Conservation (phyloP, 2,797 vertebrate species). For the Centropyge bicolor region DNA sequence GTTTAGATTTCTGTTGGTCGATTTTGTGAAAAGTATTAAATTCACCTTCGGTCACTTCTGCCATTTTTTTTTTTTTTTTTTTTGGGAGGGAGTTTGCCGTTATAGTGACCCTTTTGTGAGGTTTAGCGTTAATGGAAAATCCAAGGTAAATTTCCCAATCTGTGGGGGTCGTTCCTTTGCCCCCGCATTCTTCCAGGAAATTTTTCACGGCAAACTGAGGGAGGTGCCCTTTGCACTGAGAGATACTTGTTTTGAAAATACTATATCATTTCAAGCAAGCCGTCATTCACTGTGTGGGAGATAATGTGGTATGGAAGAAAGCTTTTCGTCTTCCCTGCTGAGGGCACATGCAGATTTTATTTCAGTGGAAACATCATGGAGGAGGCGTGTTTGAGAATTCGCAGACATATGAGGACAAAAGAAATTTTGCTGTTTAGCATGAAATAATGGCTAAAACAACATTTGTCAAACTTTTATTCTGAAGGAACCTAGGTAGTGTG, state of each 20-base stretch:
- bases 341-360: conserved; percentile 6
- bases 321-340: conserved; percentile 14
- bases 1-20: neutral
- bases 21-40: conserved; percentile 13
- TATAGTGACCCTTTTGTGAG: conserved; percentile 9
- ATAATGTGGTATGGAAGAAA: conserved; percentile 14
- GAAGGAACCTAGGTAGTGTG: conserved; percentile 1
- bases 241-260: conserved; percentile 27
- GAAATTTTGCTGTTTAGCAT: neutral
- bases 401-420: neutral
- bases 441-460: neutral
- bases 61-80: neutral
- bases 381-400: neutral
- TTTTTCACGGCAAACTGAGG: neutral
- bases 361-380: conserved; percentile 10
- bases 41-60: conserved; percentile 8
- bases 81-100: neutral
- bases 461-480: neutral
- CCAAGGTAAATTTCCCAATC: neutral
- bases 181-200: neutral
- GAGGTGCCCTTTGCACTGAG: conserved; percentile 19
- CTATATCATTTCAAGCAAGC: conserved; percentile 11
- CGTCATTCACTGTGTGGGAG: conserved; percentile 6
- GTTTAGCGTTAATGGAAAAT: conserved; percentile 27
- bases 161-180: neutral